Conservation (phyloP, 2,113 vertebrate genomes). For the Rhinolophus sinicus region DNA sequence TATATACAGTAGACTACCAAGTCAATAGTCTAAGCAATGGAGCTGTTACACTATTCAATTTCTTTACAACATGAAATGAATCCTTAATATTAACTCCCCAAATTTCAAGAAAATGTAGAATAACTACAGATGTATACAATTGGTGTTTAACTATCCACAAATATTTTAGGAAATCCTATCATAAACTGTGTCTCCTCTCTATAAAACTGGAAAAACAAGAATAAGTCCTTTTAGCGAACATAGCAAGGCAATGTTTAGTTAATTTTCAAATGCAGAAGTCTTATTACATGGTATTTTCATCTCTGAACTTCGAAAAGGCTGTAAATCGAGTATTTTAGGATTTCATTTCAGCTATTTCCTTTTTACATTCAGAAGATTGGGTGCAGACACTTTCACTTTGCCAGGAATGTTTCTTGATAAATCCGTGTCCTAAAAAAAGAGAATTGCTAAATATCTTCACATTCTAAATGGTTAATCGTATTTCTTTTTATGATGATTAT, state of each 20-base stretch:
- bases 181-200: constrained; percentile 49
- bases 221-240: constrained; percentile 66
- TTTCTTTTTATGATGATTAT: constrained; percentile 1
- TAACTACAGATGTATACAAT: constrained; percentile 60
- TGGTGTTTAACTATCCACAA: constrained; percentile 56
- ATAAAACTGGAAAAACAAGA: constrained; percentile 63
- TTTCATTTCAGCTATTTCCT: constrained; percentile 89
- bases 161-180: constrained; percentile 60
- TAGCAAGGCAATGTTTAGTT: constrained; percentile 65
- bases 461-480: neutral
- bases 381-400: constrained; percentile 98
- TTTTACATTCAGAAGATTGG: constrained; percentile 93
- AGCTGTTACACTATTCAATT: neutral
- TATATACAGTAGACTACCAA: neutral
- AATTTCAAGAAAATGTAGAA: constrained; percentile 53
- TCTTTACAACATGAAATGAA: constrained; percentile 63
- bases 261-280: constrained; percentile 60
- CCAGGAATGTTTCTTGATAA: constrained; percentile 97
- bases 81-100: constrained; percentile 21
- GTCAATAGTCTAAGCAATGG: constrained; percentile 26
- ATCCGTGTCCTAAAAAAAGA: constrained; percentile 91
- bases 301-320: constrained; percentile 63
- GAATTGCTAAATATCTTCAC: constrained; percentile 42
- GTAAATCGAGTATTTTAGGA: constrained; percentile 45
- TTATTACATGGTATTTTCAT: constrained; percentile 47